phyloP scores from a whole-genome alignment of 2,888 invertebrate genomes.

The Erebia aethiops region DNA sequence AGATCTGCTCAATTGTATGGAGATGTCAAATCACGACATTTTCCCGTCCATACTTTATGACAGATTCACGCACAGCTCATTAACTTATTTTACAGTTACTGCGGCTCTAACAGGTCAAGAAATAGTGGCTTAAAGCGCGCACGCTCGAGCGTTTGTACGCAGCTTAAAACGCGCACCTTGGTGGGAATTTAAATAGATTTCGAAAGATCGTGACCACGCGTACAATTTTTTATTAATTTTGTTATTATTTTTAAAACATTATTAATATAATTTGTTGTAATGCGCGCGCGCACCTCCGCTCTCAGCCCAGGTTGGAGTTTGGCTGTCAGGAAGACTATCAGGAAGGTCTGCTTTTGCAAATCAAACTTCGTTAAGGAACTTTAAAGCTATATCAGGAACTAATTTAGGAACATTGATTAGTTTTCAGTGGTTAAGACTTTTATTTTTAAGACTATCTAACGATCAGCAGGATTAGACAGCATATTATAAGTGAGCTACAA shows the following conservation, averaged over 20 bases:
- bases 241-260: slow-evolving; percentile 81
- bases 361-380: slow-evolving; percentile 38
- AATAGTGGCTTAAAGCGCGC: neutral
- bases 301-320: slow-evolving; percentile 50
- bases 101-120: neutral
- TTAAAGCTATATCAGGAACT: slow-evolving; percentile 41
- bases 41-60: too few species aligned
- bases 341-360: slow-evolving; percentile 55
- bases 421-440: neutral
- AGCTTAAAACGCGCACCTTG: slow-evolving; percentile 21
- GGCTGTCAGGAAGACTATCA: slow-evolving; percentile 73
- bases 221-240: slow-evolving; percentile 78
- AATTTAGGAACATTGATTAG: slow-evolving; percentile 44
- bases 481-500: neutral
- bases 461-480: neutral
- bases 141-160: neutral
- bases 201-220: slow-evolving; percentile 63
- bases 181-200: slow-evolving; percentile 53
- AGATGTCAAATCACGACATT: too few species aligned
- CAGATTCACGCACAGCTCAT: too few species aligned
- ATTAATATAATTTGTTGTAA: slow-evolving; percentile 83
- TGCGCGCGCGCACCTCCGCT: slow-evolving; percentile 65
- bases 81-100: too few species aligned
- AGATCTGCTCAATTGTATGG: too few species aligned
- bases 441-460: slow-evolving; percentile 4